phyloP scores from a whole-genome alignment of 2,797 vertebrate genomes.

The Chelidonichthys spinosus region DNA sequence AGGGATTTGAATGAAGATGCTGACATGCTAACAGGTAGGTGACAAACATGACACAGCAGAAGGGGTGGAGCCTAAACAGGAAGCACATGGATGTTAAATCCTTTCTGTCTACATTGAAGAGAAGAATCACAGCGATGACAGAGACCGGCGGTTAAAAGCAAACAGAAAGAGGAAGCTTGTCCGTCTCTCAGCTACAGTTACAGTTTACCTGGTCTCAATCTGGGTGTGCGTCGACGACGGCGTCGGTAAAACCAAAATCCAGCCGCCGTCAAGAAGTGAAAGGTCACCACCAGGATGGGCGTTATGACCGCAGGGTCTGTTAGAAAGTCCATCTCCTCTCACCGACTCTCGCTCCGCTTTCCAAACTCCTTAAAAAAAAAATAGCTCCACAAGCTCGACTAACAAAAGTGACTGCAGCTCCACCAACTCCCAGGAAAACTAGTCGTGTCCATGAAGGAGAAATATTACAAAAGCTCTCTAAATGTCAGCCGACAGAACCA shows the following conservation, averaged over 20 bases:
- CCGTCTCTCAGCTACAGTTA: background rate
- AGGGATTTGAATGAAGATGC: background rate
- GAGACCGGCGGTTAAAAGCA: background rate
- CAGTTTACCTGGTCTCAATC: constrained; percentile 58
- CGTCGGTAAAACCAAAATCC: constrained; percentile 82
- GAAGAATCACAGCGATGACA: background rate
- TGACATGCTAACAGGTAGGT: constrained; percentile 14
- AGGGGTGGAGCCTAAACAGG: constrained; percentile 68
- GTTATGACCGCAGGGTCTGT: constrained; percentile 71
- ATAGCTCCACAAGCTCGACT: background rate
- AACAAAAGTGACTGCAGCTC: constrained; percentile 3
- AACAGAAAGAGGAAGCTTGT: background rate
- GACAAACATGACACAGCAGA: constrained; percentile 14
- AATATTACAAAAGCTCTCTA: background rate
- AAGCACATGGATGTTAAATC: constrained; percentile 51
- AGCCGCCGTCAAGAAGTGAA: constrained; percentile 80
- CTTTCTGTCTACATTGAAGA: background rate
- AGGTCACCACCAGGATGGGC: constrained; percentile 76
- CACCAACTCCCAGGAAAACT: background rate
- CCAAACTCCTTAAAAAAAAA: background rate
- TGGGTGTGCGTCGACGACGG: constrained; percentile 5
- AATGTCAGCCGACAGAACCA: background rate
- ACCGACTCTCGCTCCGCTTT: background rate
- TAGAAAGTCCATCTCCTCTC: constrained; percentile 65
- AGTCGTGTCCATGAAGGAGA: background rate